These are phyloP conservation scores for Athene cunicularia DNA, from an alignment of 2,113 vertebrate species.

Conservation along the genomic window DNA sequence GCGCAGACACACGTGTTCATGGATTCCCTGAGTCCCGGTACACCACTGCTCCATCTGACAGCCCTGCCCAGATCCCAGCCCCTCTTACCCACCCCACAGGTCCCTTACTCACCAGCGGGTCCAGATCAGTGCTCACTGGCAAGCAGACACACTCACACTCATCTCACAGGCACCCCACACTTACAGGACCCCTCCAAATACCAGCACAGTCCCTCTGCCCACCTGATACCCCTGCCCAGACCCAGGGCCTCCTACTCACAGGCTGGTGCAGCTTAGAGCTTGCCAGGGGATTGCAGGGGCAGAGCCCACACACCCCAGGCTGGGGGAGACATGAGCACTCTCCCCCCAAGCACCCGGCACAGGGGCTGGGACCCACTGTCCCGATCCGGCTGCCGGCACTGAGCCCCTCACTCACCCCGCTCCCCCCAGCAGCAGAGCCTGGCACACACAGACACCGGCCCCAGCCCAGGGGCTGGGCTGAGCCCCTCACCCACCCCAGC, in stretches of 20 bases:
- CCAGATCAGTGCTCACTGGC: no score
- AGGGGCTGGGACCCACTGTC: not conserved
- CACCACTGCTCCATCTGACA: no score
- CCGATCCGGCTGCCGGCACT: not conserved
- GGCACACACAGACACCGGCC: no score
- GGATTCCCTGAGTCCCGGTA: no score
- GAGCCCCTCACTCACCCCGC: accelerated
- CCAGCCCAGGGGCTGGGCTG: not conserved
- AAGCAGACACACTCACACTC: not conserved
- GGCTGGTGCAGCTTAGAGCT: not conserved
- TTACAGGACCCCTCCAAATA: no score
- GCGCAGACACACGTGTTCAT: accelerated
- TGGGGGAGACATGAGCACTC: not conserved
- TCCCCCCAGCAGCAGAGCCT: not conserved
- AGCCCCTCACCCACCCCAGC: not conserved
- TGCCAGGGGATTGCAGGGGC: no score
- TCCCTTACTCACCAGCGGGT: not conserved
- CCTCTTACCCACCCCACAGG: not conserved
- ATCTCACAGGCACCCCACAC: not conserved
- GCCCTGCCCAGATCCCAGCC: not conserved
- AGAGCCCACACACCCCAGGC: not conserved
- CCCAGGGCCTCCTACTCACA: not conserved
- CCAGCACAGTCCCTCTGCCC: not conserved
- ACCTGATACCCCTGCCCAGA: not conserved
- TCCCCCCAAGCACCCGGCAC: not conserved